Evolutionary conservation across 2,797 vertebrate genomes (phyloP), one percentile per base, ranked within the genome.

Genomic region (Dicrostonyx torquatus): DNA sequence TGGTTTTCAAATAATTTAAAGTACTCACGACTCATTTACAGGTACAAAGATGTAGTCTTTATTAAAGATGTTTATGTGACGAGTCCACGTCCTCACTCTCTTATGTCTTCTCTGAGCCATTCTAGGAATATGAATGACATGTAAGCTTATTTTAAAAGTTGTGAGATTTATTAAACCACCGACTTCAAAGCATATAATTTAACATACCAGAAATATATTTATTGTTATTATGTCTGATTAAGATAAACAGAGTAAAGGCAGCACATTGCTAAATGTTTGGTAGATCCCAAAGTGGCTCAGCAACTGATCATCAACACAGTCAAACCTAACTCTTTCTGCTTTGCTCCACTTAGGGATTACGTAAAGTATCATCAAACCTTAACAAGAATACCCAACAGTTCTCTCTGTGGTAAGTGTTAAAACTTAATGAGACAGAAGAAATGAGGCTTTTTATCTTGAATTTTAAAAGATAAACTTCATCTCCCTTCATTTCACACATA

Each of bases 1-100:
- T 86, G 72, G 17, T 77, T 95, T 91, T 90, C 29, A 83, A 95
- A 87, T 79, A 95, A 90, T 58, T 15, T 48, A 43, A 92, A 95
- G 97, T 93, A 99, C 99, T 99, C 98, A 99, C 99, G 99, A 99
- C 97, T 99, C 99, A 98, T 99, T 99, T 94, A 99, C 99, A 93
- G 99, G 99, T 40, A 99, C 99, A 98, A 99, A 99, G 79, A 99
- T 98, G 91, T 99, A 99, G 98, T 99, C 99, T 97, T 99, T 99
- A 90, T 97, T 98, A 97, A 99, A 99, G 97, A 99, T 99, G 97
- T 99, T 99, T 96, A 99, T 99, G 85, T 99, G 99, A 40, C 99
- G 99, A 55, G 99, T 99, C 99, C 99, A 99, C 0, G 99, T 99
- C 98, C 98, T 99, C 87, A 99, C 99, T 95, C 99, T 98, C 92